Evolutionary conservation across 2,888 invertebrate species (phyloP).

Genomic region (Tenthredo mesomela): DNA sequence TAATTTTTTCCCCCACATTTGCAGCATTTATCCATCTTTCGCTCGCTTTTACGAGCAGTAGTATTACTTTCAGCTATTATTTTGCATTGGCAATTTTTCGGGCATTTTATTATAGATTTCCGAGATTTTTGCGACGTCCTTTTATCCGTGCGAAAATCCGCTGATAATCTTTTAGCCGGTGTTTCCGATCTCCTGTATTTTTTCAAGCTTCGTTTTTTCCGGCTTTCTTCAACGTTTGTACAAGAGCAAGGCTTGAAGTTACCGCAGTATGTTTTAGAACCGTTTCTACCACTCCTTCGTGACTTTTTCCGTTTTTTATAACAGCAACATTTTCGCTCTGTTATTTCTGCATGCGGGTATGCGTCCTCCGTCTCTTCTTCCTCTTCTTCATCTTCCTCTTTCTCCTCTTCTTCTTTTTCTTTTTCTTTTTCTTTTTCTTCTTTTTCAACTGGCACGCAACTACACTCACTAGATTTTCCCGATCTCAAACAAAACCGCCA

Average conservation of each 20-base stretch:
- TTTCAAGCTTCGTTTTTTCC: not conserved
- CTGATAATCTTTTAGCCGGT: not conserved
- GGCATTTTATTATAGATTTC: not conserved
- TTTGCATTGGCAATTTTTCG: slow-evolving; percentile 18
- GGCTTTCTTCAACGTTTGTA: not conserved
- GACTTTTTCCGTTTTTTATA: not conserved
- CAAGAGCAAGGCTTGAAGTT: slow-evolving; percentile 26
- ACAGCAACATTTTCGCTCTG: not conserved
- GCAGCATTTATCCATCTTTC: not conserved
- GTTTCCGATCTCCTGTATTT: not conserved
- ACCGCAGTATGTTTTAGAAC: not conserved
- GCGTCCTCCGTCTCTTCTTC: not conserved
- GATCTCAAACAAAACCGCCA: slow-evolving; percentile 10
- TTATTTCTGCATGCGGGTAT: not conserved
- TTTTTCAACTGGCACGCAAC: not conserved
- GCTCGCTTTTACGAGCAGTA: not conserved
- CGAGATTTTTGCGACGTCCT: not conserved
- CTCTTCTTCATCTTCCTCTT: not conserved
- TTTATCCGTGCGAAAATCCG: not conserved
- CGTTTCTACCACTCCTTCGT: not conserved
- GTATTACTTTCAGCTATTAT: not conserved
- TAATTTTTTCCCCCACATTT: not conserved
- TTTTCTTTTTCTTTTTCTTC: not conserved
- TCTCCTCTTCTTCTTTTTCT: not conserved
- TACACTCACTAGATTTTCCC: not conserved